Conservation (phyloP, 1,140 invertebrate genomes). For the Nasonia giraulti region DNA sequence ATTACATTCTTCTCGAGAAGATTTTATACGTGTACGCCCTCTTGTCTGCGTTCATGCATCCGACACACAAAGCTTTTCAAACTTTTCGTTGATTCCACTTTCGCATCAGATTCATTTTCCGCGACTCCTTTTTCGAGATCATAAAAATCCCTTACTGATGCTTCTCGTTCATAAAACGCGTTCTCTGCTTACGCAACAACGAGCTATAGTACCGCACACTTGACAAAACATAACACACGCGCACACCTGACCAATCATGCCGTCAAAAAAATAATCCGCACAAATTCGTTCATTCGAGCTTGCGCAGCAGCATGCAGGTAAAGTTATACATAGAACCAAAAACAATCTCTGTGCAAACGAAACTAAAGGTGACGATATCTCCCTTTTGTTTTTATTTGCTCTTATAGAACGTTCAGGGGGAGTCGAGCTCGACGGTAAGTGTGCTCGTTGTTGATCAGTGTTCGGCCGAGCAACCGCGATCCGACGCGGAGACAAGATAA, state of each 20-base stretch:
- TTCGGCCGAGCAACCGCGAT: neutral
- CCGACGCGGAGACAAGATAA: conserved; percentile 18
- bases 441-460: conserved; percentile 28
- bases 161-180: neutral
- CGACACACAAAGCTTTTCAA: neutral
- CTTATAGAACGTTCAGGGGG: conserved; percentile 22
- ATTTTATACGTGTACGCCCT: neutral
- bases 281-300: conserved; percentile 20
- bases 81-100: neutral
- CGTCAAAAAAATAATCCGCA: neutral
- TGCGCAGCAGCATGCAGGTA: conserved; percentile 38
- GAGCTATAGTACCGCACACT: neutral
- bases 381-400: conserved; percentile 28
- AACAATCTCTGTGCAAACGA: neutral
- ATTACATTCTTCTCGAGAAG: neutral
- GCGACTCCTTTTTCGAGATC: neutral
- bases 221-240: neutral
- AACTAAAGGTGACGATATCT: conserved; percentile 12
- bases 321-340: neutral
- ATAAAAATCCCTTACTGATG: neutral
- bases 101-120: neutral
- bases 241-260: neutral
- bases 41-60: too few relatives aligned
- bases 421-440: conserved; percentile 43
- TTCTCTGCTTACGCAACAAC: conserved; percentile 21